Percentiles rank a stretch among this genome's conserved stretches.
phyloP scores from a whole-genome alignment of 2,113 vertebrate species.

The Coryphaenoides rupestris region DNA sequence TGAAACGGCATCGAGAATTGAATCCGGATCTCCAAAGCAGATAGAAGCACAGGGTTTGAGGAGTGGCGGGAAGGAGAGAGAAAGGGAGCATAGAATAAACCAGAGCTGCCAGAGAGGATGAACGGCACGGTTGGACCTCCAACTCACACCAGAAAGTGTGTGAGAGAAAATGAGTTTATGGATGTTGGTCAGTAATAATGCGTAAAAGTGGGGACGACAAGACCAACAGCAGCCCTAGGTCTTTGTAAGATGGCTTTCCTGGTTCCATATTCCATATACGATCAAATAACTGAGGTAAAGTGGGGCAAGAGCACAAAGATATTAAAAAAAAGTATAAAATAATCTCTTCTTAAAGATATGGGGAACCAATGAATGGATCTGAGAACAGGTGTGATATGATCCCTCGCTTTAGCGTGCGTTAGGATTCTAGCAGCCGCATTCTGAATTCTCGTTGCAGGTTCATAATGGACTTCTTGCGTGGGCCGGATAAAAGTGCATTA shows the following conservation, averaged over 20 bases:
- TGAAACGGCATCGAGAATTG: not conserved
- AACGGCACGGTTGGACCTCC: not conserved
- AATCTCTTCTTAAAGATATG: too few species aligned
- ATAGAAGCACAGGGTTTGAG: not conserved
- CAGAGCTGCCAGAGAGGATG: not conserved
- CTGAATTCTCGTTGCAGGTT: too few species aligned
- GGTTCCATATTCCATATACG: not conserved
- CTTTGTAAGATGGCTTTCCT: not conserved
- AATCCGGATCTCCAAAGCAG: not conserved
- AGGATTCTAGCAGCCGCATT: too few species aligned
- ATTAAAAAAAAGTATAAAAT: too few species aligned
- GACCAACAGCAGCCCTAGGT: not conserved
- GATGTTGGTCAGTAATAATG: slow-evolving; percentile 2
- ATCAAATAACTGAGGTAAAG: too few species aligned
- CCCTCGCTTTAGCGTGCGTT: too few species aligned
- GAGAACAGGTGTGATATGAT: too few species aligned
- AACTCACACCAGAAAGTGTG: not conserved
- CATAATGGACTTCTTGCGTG: too few species aligned
- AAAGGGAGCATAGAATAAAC: slow-evolving; percentile 2
- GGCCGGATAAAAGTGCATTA: too few species aligned
- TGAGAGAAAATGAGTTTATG: not conserved
- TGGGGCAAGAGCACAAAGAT: too few species aligned
- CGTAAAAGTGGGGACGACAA: not conserved
- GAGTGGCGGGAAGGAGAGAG: not conserved
- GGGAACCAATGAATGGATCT: too few species aligned